Conservation (phyloP, 2,113 vertebrate species). For the Oplegnathus fasciatus region DNA sequence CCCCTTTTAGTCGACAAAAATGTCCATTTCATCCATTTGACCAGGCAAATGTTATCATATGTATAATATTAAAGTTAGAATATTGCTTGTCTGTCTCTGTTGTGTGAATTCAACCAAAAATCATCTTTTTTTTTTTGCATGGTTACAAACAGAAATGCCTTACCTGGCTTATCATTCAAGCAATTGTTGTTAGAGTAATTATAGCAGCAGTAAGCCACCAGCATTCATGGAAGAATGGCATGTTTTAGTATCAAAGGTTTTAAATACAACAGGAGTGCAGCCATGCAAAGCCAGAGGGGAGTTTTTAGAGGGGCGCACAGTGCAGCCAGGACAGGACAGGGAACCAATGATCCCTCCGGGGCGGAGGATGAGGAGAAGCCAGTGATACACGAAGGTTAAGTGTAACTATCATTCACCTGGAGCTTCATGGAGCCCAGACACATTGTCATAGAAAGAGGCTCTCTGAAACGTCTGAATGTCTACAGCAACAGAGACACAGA, state of each 20-base stretch:
- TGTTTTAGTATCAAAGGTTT: slow-evolving; percentile 7
- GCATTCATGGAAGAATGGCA: not conserved
- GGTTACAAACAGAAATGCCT: not conserved
- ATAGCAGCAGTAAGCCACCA: not conserved
- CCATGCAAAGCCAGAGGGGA: slow-evolving; percentile 72
- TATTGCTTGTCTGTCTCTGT: slow-evolving; percentile 9
- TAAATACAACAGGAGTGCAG: slow-evolving; percentile 29
- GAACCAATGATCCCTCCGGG: slow-evolving; percentile 15
- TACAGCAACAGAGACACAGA: slow-evolving; percentile 87
- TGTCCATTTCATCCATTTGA: not conserved
- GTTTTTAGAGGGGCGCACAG: slow-evolving; percentile 4
- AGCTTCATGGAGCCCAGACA: slow-evolving; percentile 96
- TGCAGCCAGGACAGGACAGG: slow-evolving; percentile 43
- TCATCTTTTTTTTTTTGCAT: not conserved
- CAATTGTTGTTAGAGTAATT: not conserved
- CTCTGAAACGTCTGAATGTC: slow-evolving; percentile 99
- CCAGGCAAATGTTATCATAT: not conserved
- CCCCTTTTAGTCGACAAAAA: not conserved
- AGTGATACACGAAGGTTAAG: slow-evolving; percentile 17
- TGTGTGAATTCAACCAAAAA: not conserved
- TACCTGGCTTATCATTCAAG: not conserved
- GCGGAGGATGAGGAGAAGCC: slow-evolving; percentile 35
- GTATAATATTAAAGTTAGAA: not conserved
- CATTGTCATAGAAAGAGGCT: slow-evolving; percentile 99
- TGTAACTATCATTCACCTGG: slow-evolving; percentile 91